These are phyloP conservation scores for Toxostoma redivivum DNA, from an alignment of 2,113 vertebrate genomes.

Conservation along the genomic window DNA sequence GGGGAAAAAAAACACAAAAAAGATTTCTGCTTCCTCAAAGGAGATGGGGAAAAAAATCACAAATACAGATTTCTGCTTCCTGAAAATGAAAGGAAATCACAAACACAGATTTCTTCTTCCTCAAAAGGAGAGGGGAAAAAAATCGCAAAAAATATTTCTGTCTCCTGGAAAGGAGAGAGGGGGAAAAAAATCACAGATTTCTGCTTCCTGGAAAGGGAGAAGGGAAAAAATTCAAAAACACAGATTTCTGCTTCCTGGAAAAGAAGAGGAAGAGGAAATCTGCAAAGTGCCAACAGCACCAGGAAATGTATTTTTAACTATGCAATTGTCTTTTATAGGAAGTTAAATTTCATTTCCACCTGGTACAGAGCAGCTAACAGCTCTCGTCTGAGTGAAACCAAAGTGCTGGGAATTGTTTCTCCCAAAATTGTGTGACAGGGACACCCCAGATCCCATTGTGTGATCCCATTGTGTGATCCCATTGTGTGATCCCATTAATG, in stretches of 20 bases:
- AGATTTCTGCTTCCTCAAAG: too few relatives aligned
- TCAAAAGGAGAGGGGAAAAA: too few relatives aligned
- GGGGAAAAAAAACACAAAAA: background rate
- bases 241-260: too few relatives aligned
- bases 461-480: background rate
- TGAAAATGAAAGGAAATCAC: background rate
- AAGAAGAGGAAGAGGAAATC: background rate
- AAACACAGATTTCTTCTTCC: too few relatives aligned
- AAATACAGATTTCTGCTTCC: too few relatives aligned
- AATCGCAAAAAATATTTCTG: too few relatives aligned
- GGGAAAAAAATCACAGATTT: too few relatives aligned
- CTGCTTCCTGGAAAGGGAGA: too few relatives aligned
- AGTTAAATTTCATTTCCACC: background rate
- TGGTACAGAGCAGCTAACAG: background rate
- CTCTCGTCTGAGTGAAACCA: background rate
- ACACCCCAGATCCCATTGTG: background rate
- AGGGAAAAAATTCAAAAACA: background rate
- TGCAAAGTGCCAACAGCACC: background rate
- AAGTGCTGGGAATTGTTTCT: background rate
- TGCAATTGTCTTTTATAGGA: background rate
- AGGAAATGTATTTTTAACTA: background rate
- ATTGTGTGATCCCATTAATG: too few relatives aligned
- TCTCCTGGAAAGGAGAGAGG: too few relatives aligned
- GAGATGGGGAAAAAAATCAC: background rate
- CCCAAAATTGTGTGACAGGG: rapidly evolving